Percentiles rank a stretch among this genome's conserved stretches.
Evolutionary conservation across 2,888 invertebrate genomes (phyloP).

Genomic region (Stomorhina lunata): DNA sequence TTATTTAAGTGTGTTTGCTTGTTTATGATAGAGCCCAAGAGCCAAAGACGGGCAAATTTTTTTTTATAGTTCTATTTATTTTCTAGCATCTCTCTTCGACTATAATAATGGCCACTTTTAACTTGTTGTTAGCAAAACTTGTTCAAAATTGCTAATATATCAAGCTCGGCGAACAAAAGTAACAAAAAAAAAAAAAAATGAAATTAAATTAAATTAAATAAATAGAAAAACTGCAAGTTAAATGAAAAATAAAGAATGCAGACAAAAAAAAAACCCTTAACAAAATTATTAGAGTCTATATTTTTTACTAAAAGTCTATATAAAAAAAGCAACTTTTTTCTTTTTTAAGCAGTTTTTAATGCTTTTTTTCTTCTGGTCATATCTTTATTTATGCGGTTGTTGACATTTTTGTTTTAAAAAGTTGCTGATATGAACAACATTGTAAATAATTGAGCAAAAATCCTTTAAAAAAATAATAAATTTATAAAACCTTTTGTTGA

Average conservation of each 20-base stretch:
- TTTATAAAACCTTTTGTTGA: slow-evolving; percentile 30
- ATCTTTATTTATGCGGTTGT: slow-evolving; percentile 57
- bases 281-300: slow-evolving; percentile 28
- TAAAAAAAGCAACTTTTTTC: slow-evolving; percentile 28
- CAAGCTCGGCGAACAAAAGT: slow-evolving; percentile 16
- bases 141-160: slow-evolving; percentile 57
- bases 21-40: slow-evolving; percentile 54
- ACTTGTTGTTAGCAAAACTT: slow-evolving; percentile 62
- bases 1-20: slow-evolving; percentile 51
- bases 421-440: slow-evolving; percentile 5
- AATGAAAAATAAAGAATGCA: slow-evolving; percentile 31
- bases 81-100: slow-evolving; percentile 3
- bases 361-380: slow-evolving; percentile 39
- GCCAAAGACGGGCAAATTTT: slow-evolving; percentile 40
- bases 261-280: too few species aligned
- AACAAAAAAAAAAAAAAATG: not conserved
- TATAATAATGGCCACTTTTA: slow-evolving; percentile 60
- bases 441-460: not conserved
- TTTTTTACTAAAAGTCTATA: too few species aligned
- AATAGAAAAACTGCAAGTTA: not conserved
- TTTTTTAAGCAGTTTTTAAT: slow-evolving; percentile 50
- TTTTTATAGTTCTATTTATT: slow-evolving; percentile 37
- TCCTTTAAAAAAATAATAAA: not conserved
- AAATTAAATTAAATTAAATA: too few species aligned
- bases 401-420: slow-evolving; percentile 32